Conservation (phyloP, 1,140 invertebrate genomes). For the Musca domestica region DNA sequence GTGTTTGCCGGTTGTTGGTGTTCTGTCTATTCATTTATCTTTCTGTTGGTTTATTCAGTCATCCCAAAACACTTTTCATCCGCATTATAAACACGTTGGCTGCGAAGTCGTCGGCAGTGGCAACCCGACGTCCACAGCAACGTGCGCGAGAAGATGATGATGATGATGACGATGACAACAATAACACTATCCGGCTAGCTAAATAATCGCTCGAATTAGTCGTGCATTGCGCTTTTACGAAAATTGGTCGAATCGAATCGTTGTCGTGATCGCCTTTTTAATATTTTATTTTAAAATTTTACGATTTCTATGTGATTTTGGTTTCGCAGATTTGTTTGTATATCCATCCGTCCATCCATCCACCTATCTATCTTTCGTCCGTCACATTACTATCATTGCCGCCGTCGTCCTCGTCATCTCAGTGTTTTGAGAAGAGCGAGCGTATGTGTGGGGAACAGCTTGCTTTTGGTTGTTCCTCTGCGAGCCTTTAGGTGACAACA, state of each 20-base stretch:
- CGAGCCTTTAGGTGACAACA: conserved; percentile 9
- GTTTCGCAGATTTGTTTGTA: too few species aligned
- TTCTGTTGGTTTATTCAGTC: background rate
- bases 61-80: too few species aligned
- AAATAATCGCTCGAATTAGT: conserved; percentile 14
- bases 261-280: too few species aligned
- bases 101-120: too few species aligned
- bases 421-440: background rate
- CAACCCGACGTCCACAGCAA: background rate
- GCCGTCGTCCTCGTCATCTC: background rate
- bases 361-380: too few species aligned
- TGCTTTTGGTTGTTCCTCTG: background rate
- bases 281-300: too few species aligned
- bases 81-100: too few species aligned
- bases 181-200: conserved; percentile 7
- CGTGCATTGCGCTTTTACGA: conserved; percentile 15
- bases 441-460: background rate
- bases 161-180: background rate
- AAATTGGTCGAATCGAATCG: conserved; percentile 12
- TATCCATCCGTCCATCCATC: too few species aligned
- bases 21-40: background rate
- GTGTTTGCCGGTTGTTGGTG: background rate
- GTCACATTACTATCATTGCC: background rate
- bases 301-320: too few species aligned
- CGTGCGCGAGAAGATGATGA: background rate